Evolutionary conservation across 2,113 vertebrate species (phyloP).

Genomic region (Scalopus aquaticus): DNA sequence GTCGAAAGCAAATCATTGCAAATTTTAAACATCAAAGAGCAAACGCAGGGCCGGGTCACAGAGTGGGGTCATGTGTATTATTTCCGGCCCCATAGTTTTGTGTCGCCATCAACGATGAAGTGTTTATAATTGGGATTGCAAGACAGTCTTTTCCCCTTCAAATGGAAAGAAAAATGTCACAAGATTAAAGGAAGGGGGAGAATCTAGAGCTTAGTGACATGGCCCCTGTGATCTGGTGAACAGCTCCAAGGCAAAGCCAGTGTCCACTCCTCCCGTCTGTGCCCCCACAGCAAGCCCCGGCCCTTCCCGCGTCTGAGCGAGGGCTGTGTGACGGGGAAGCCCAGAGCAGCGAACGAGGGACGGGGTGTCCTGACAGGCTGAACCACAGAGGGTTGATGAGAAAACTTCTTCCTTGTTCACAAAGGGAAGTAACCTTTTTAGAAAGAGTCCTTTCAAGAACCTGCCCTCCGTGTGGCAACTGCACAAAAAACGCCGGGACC

Average conservation of each 20-base stretch:
- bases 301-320: not conserved
- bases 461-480: too few species aligned
- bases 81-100: not conserved
- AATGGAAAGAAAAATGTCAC: slow-evolving; percentile 3
- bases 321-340: not conserved
- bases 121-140: not conserved
- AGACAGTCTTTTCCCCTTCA: not conserved
- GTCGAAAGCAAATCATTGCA: not conserved
- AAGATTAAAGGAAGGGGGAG: not conserved
- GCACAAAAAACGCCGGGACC: not conserved
- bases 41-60: not conserved
- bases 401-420: not conserved
- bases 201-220: not conserved
- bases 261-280: not conserved
- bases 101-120: not conserved
- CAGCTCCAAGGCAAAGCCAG: not conserved
- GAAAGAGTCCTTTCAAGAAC: not conserved
- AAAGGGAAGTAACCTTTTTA: not conserved
- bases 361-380: not conserved
- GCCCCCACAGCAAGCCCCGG: rapidly evolving
- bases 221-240: not conserved
- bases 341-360: rapidly evolving
- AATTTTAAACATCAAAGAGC: not conserved
- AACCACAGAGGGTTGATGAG: not conserved
- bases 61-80: not conserved